Conservation (phyloP, 2,113 vertebrate species). For the Dicrurus megarhynchus region DNA sequence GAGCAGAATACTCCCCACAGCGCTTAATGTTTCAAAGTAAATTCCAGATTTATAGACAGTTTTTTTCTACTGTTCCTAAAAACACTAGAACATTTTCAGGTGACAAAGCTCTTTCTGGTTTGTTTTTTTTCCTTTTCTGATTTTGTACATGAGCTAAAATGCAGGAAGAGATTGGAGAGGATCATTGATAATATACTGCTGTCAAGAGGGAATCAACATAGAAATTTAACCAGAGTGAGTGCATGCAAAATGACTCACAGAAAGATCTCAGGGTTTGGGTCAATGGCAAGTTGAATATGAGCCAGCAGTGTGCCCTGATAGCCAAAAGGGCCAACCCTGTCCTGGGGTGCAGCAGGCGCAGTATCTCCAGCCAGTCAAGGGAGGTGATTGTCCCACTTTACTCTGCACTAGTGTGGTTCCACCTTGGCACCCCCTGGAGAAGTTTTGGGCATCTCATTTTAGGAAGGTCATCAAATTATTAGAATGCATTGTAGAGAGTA, state of each 20-base stretch:
- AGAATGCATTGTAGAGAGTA: background rate
- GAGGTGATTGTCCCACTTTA: accelerated
- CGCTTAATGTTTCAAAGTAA: background rate
- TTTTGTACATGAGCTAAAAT: background rate
- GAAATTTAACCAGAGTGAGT: background rate
- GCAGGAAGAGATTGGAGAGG: background rate
- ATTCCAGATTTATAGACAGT: background rate
- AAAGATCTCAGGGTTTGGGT: accelerated
- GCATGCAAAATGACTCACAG: accelerated
- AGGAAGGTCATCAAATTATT: background rate
- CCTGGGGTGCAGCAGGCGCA: background rate
- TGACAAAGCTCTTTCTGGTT: background rate
- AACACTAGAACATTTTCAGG: background rate
- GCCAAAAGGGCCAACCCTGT: background rate
- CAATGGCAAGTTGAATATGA: background rate
- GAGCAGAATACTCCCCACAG: background rate
- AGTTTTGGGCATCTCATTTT: background rate
- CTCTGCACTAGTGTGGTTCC: no score
- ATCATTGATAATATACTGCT: background rate
- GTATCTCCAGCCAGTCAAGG: background rate
- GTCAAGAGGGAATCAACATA: background rate
- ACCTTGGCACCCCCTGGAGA: background rate
- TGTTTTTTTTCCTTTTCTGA: background rate
- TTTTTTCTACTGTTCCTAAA: background rate
- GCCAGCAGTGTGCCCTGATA: background rate